A percentile compares a stretch with the other conserved stretches of the same genome.
Conservation (phyloP, 2,888 invertebrate species). For the Caprella mutica region DNA sequence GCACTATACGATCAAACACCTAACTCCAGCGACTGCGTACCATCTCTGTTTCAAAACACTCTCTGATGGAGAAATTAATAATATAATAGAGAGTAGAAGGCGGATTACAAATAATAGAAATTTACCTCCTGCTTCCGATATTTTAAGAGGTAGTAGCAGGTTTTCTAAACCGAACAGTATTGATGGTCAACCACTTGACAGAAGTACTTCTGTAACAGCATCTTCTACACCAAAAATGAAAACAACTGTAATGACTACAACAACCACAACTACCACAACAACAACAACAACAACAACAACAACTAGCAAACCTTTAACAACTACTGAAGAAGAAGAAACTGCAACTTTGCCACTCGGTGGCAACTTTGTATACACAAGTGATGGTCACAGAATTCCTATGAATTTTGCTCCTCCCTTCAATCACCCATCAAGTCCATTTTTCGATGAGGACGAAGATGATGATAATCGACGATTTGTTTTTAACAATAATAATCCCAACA, state of each 20-base stretch:
- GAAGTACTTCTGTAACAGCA: neutral
- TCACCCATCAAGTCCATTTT: neutral
- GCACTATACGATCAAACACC: slow-evolving; percentile 15
- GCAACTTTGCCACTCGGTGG: neutral
- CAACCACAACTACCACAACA: neutral
- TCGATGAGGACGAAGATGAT: neutral
- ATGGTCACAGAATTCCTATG: slow-evolving; percentile 19
- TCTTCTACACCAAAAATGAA: neutral
- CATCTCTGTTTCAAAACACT: slow-evolving; percentile 19
- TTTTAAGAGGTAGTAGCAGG: no score
- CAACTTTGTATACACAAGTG: slow-evolving; percentile 26
- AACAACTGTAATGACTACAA: neutral
- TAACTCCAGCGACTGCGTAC: slow-evolving; percentile 21
- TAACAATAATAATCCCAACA: neutral
- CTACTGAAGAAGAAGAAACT: neutral
- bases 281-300: neutral
- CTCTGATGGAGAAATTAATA: slow-evolving; percentile 15
- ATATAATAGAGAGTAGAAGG: slow-evolving; percentile 1
- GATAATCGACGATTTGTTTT: no score
- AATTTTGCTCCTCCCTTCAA: slow-evolving; percentile 2
- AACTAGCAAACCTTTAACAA: no score
- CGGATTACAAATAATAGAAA: no score
- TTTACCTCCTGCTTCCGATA: no score
- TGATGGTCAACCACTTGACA: neutral
- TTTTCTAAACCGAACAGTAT: no score